phyloP scores from a whole-genome alignment of 2,113 vertebrate species.

The Barnardius zonarius region DNA sequence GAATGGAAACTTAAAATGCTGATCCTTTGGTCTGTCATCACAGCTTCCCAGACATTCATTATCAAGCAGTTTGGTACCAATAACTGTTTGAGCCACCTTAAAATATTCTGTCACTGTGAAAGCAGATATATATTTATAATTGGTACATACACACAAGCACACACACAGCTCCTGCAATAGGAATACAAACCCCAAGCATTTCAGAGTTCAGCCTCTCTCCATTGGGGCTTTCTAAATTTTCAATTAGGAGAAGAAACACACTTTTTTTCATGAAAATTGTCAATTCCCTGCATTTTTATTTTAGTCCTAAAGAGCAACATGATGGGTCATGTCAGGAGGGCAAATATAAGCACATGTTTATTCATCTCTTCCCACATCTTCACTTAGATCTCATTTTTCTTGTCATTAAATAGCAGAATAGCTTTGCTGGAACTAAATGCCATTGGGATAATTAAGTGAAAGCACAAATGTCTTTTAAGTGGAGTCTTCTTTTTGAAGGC shows the following conservation, averaged over 20 bases:
- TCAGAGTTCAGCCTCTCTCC: slow-evolving; percentile 13
- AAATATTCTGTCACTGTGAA: slow-evolving; percentile 29
- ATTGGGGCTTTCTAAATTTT: slow-evolving; percentile 13
- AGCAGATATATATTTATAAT: neutral
- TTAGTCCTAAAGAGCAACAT: neutral
- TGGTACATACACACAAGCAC: neutral
- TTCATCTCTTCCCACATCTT: neutral
- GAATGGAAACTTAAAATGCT: slow-evolving; percentile 35
- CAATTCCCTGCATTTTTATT: neutral
- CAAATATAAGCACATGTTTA: slow-evolving; percentile 33
- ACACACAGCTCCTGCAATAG: neutral
- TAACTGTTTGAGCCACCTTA: slow-evolving; percentile 40
- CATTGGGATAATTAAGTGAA: slow-evolving; percentile 31
- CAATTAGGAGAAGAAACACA: neutral
- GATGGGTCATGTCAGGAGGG: slow-evolving; percentile 10
- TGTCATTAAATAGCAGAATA: slow-evolving; percentile 22
- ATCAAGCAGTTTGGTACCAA: slow-evolving; percentile 12
- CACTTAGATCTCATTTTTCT: slow-evolving; percentile 15
- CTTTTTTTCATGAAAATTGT: neutral
- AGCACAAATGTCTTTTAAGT: neutral
- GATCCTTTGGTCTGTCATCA: slow-evolving; percentile 41
- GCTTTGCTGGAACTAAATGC: slow-evolving; percentile 1
- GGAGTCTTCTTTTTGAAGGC: neutral
- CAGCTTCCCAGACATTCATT: slow-evolving; percentile 34
- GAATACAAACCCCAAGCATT: slow-evolving; percentile 4